Base-by-base conservation (phyloP, 2,113 vertebrate species). In the Colossoma macropomum region DNA sequence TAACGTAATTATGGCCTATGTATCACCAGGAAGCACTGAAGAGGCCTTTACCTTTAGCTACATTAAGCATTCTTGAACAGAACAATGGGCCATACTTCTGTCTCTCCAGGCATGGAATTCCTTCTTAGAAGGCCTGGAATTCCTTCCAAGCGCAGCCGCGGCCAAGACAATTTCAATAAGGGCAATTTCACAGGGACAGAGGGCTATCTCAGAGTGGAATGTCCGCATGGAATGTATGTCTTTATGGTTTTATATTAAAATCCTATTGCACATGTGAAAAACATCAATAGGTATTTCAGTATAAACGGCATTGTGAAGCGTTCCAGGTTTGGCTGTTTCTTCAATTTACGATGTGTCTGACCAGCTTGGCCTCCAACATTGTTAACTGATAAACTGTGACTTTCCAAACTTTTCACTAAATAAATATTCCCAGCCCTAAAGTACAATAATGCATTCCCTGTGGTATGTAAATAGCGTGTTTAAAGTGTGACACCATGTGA, bases 361-460 rank as follows among this genome's bases (percentile, higher is more conserved):
- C 87, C 88, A 88, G 62, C 75, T 66, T 50, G 79, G 76, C 81
- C 84, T 89, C 87, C 89, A 92, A 92, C 93, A 45, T 45, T 45
- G 41, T 45, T 10, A 91, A 89, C 82, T 89, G 86, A 91, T 89
- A 89, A 91, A 91, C 88, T 89, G 88, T 83, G 87, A 92, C 91
- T 90, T 91, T 90, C 80, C 80, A 90, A 92, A 90, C 90, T 91
- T 91, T 87, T 85, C 80, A 85, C 66, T 84, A 86, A 92, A 92
- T 92, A 88, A 91, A 90, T 90, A 91, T 86, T 89, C 88, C 92
- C 82, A 87, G 90, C 87, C 89, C 89, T 82, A 89, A 92, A 91
- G 91, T 88, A 87, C 85, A 90, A 90, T 91, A 92, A 92, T 62
- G 80, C 91, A 87, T 79, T 88, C 76, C 87, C 80, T 92, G 89